Percentiles rank a stretch among this genome's conserved stretches.
phyloP scores from a whole-genome alignment of 1,140 invertebrate species.

The Centruroides vittatus region DNA sequence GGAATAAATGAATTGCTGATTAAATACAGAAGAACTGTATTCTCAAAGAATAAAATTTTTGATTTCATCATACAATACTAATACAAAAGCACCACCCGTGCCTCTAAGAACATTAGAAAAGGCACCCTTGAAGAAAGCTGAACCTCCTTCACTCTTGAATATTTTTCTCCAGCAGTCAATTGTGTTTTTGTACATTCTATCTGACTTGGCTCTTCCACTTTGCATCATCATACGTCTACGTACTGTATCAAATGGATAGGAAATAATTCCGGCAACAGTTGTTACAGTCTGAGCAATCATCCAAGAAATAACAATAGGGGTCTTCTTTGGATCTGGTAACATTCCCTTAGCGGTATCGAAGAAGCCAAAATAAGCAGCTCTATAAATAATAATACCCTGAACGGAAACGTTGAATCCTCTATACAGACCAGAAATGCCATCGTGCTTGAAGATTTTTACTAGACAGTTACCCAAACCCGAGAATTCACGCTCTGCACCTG shows the following conservation, averaged over 20 bases:
- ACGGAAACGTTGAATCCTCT: slow-evolving; percentile 86
- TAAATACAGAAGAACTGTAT: neutral
- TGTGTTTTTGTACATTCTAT: slow-evolving; percentile 68
- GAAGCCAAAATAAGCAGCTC: slow-evolving; percentile 88
- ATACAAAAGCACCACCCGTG: slow-evolving; percentile 62
- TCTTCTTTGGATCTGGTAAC: slow-evolving; percentile 67
- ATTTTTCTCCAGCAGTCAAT: slow-evolving; percentile 69
- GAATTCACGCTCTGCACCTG: slow-evolving; percentile 62
- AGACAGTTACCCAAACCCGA: slow-evolving; percentile 74
- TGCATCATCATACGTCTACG: slow-evolving; percentile 89
- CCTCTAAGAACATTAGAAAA: slow-evolving; percentile 64
- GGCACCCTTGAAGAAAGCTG: slow-evolving; percentile 71
- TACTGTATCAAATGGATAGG: slow-evolving; percentile 90
- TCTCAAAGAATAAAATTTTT: slow-evolving; percentile 34
- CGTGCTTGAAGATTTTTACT: slow-evolving; percentile 69
- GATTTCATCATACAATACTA: slow-evolving; percentile 63
- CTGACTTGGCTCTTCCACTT: slow-evolving; percentile 52
- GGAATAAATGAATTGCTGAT: neutral
- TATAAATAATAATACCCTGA: slow-evolving; percentile 48
- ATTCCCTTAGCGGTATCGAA: slow-evolving; percentile 84
- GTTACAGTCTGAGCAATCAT: slow-evolving; percentile 73
- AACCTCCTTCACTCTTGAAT: slow-evolving; percentile 48
- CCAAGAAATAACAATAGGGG: slow-evolving; percentile 70
- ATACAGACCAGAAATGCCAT: slow-evolving; percentile 75
- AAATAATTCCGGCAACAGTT: slow-evolving; percentile 70